Base-by-base conservation (phyloP, 2,113 vertebrate species). In the Salvator merianae region DNA sequence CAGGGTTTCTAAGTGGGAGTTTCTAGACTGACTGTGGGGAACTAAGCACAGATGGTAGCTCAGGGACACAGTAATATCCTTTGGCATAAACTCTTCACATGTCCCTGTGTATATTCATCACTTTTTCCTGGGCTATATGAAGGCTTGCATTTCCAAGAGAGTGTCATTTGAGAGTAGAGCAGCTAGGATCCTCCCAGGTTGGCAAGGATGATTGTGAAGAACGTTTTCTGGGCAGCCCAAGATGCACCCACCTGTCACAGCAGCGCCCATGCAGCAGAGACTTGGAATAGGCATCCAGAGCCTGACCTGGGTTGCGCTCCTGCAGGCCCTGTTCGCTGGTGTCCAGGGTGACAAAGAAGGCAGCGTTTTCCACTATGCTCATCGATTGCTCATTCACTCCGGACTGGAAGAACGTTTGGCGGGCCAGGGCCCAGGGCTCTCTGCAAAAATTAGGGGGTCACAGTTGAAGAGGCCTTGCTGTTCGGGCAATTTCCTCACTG, bases 291-390 rank as follows among this genome's bases (percentile, higher is more conserved):
- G 91, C 87, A 16, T 98, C 98, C 84, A 98, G 85, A 16, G 95
- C 97, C 0, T 89, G 93, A 0, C 88, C 92, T 0, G 96, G 96
- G 88, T 98, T 94, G 14, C 97, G 95, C 83, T 89, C 95, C 91
- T 91, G 92, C 87, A 97, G 95, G 78, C 97, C 97, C 13, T 96
- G 96, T 0, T 97, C 96, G 2, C 96, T 96, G 0, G 97, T 95
- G 36, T 98, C 97, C 28, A 98, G 93, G 0, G 96, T 95, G 62
- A 98, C 96, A 24, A 98, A 98, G 94, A 98, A 98, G 1, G 97
- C 97, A 0, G 97, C 97, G 84, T 94, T 97, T 88, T 98, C 98
- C 8, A 98, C 96, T 1, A 94, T 93, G 88, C 97, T 97, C 89
- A 98, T 88, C 1, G 97, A 95, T 0, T 91, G 91, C 77, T 94